Evolutionary conservation across 2,888 invertebrate species (phyloP).

Genomic region (Dilophus febrilis): DNA sequence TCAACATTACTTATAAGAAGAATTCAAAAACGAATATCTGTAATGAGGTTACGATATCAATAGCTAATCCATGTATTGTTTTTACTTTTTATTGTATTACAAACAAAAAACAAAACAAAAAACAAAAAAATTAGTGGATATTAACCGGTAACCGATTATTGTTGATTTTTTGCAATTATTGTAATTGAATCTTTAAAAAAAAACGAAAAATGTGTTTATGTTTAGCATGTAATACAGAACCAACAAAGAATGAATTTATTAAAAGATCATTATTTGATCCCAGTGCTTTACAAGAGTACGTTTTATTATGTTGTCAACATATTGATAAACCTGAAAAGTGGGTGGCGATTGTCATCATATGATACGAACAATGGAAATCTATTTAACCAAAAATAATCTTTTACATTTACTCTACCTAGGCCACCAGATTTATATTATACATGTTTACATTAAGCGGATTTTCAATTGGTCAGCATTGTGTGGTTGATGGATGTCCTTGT

Average conservation of each 20-base stretch:
- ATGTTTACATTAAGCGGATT: constrained; percentile 87
- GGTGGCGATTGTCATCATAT: constrained; percentile 22
- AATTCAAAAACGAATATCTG: too few species aligned
- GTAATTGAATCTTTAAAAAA: background rate
- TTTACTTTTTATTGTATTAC: too few species aligned
- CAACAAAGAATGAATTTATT: constrained; percentile 11
- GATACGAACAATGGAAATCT: too few species aligned
- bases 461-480: constrained; percentile 72
- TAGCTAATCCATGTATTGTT: too few species aligned
- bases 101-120: too few species aligned
- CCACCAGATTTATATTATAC: constrained; percentile 89
- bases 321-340: constrained; percentile 93
- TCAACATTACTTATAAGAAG: too few species aligned
- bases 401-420: constrained; percentile 37
- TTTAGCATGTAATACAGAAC: constrained; percentile 5
- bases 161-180: constrained; percentile 18
- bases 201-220: background rate
- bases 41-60: too few species aligned
- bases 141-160: constrained; percentile 49
- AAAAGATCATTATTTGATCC: constrained; percentile 50
- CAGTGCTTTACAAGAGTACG: constrained; percentile 83
- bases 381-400: too few species aligned
- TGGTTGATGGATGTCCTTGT: constrained; percentile 30
- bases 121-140: constrained; percentile 96
- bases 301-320: constrained; percentile 83